A percentile compares a stretch with the other conserved stretches of the same genome.
Conservation (phyloP, 2,888 invertebrate genomes). For the Crocallis elinguaria region DNA sequence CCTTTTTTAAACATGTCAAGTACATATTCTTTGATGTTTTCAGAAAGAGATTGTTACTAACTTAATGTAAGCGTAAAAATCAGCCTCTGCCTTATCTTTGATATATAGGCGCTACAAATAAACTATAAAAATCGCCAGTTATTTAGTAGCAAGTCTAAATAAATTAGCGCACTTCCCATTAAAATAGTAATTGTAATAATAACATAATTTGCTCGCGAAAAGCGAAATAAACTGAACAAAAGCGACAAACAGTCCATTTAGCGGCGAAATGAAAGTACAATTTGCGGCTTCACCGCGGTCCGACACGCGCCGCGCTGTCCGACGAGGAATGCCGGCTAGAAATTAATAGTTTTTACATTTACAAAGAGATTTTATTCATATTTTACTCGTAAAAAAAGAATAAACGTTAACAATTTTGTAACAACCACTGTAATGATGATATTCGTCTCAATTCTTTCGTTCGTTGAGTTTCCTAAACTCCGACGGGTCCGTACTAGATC, state of each 20-base stretch:
- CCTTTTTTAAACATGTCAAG: too few species aligned
- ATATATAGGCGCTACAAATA: too few species aligned
- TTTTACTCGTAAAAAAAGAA: neutral
- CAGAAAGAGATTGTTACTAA: too few species aligned
- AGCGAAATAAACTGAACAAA: conserved; percentile 24
- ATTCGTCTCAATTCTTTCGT: conserved; percentile 1
- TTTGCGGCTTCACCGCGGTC: conserved; percentile 57
- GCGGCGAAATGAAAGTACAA: conserved; percentile 67
- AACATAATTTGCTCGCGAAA: conserved; percentile 12
- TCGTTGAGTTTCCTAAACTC: neutral
- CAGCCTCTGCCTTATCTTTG: too few species aligned
- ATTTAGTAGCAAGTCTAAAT: conserved; percentile 1
- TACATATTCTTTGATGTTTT: too few species aligned
- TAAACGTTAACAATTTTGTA: neutral
- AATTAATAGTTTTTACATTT: conserved; percentile 15
- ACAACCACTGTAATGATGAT: neutral
- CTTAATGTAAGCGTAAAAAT: too few species aligned
- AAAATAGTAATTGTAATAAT: conserved; percentile 3
- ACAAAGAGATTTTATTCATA: conserved; percentile 1
- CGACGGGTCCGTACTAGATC: conserved; percentile 11
- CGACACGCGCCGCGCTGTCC: conserved; percentile 39
- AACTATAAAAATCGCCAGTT: neutral
- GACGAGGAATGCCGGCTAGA: conserved; percentile 17
- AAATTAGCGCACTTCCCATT: conserved; percentile 1
- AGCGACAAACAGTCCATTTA: conserved; percentile 63